These are phyloP conservation scores for Mechanitis messenoides DNA, from an alignment of 2,888 invertebrate genomes.

Conservation along the genomic window DNA sequence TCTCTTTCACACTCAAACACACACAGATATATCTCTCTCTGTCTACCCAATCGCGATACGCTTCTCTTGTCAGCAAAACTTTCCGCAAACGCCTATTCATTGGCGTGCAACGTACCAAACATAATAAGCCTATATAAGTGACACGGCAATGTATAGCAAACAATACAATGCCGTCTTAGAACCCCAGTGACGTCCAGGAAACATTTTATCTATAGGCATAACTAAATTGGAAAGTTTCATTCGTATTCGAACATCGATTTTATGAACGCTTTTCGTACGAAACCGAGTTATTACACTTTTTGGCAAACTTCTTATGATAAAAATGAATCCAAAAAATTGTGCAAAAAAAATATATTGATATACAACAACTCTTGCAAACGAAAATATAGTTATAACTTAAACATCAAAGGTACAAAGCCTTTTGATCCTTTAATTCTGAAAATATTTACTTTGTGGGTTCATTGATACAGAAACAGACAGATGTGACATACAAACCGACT, in stretches of 20 bases:
- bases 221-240: conserved; percentile 16
- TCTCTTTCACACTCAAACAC: conserved; percentile 39
- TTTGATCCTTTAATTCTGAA: too few relatives aligned
- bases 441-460: too few relatives aligned
- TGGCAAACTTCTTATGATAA: too few relatives aligned
- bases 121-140: conserved; percentile 32
- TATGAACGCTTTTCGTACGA: conserved; percentile 14
- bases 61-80: conserved; percentile 33
- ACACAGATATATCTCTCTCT: conserved; percentile 38
- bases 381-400: too few relatives aligned
- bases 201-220: conserved; percentile 17
- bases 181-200: conserved; percentile 35
- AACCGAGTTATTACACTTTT: conserved; percentile 4
- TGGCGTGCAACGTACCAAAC: conserved; percentile 17
- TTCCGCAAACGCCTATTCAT: conserved; percentile 26
- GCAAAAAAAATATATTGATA: too few relatives aligned
- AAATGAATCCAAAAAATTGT: too few relatives aligned
- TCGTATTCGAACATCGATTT: conserved; percentile 24
- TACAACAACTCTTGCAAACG: too few relatives aligned
- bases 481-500: too few relatives aligned
- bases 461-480: too few relatives aligned
- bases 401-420: too few relatives aligned
- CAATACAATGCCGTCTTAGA: conserved; percentile 30
- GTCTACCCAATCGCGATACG: conserved; percentile 25
- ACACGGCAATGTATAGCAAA: conserved; percentile 40